Evolutionary conservation across 2,888 invertebrate species (phyloP).

Genomic region (Azorinus chamasolen): DNA sequence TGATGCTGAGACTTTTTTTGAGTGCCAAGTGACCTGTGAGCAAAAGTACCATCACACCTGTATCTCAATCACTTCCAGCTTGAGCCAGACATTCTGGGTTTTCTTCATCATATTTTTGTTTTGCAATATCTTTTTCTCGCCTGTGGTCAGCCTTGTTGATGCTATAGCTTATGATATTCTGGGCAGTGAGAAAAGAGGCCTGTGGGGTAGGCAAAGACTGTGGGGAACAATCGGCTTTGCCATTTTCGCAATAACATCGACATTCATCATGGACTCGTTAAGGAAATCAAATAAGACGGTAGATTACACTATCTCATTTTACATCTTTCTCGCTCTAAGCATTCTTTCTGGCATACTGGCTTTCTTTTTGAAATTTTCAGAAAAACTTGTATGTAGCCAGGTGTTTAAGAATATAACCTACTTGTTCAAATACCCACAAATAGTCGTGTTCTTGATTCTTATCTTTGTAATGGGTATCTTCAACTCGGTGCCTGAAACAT

Average conservation of each 20-base stretch:
- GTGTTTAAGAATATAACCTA: constrained; percentile 92
- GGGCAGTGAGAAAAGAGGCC: constrained; percentile 88
- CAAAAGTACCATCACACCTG: constrained; percentile 35
- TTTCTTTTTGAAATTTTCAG: constrained; percentile 73
- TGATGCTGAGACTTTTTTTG: constrained; percentile 64
- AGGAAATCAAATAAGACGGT: constrained; percentile 44
- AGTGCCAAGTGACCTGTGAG: constrained; percentile 70
- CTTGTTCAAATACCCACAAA: constrained; percentile 92
- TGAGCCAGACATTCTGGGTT: constrained; percentile 90
- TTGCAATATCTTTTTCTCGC: constrained; percentile 93
- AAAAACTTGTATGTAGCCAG: constrained; percentile 68
- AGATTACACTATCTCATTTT: constrained; percentile 78
- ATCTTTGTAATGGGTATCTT: constrained; percentile 94
- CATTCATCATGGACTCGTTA: constrained; percentile 78
- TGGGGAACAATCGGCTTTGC: constrained; percentile 95
- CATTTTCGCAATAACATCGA: constrained; percentile 86
- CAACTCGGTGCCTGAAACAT: constrained; percentile 96
- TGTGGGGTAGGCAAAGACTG: constrained; percentile 94
- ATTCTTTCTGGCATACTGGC: constrained; percentile 92
- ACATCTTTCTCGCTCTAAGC: constrained; percentile 89
- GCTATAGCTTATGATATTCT: constrained; percentile 95
- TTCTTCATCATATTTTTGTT: constrained; percentile 93
- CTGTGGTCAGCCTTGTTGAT: constrained; percentile 95
- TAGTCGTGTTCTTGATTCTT: constrained; percentile 93
- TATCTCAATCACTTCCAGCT: constrained; percentile 17